Conservation (phyloP, 2,113 vertebrate genomes). For the Mormoops blainvillei region DNA sequence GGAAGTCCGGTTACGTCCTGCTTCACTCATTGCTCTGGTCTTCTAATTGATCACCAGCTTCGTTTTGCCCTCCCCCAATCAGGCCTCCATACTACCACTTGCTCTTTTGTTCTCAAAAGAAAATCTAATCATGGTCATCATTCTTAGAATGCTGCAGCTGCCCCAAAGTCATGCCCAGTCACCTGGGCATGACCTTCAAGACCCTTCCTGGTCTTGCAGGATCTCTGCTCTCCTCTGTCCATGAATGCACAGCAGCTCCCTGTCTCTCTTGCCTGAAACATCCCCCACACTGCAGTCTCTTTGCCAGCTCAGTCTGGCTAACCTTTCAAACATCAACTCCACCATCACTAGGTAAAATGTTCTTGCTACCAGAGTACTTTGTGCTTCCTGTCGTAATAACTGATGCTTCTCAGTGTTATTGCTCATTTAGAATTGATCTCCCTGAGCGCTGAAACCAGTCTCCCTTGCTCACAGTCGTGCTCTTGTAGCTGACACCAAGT, state of each 20-base stretch:
- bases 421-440: neutral
- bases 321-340: neutral
- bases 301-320: neutral
- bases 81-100: neutral
- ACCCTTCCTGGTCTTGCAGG: neutral
- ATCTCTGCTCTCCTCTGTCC: neutral
- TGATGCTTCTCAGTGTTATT: neutral
- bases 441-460: neutral
- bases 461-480: neutral
- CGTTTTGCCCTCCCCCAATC: neutral
- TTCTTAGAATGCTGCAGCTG: neutral
- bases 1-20: neutral
- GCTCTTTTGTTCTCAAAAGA: neutral
- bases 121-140: neutral
- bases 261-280: neutral
- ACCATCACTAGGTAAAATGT: too few relatives aligned
- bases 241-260: too few relatives aligned
- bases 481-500: neutral
- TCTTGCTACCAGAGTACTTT: neutral
- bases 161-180: neutral
- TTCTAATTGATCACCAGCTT: neutral
- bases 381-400: neutral
- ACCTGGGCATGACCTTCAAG: neutral
- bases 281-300: rapidly evolving
- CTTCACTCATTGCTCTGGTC: neutral